Evolutionary conservation across 2,113 vertebrate species (phyloP).

Genomic region (Orycteropus afer): DNA sequence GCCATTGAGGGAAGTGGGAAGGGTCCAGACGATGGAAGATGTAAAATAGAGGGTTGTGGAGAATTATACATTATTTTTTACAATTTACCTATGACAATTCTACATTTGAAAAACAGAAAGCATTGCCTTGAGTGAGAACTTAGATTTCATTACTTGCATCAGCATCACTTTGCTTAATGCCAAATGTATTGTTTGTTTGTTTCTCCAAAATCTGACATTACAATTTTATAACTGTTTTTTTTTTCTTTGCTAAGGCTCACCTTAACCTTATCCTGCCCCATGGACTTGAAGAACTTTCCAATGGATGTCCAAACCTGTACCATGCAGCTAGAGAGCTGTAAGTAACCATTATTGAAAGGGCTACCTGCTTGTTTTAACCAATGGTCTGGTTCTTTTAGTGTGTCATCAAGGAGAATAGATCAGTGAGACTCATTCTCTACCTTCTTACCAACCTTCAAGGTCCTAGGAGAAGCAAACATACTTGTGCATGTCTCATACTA

Average conservation of each 20-base stretch:
- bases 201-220: conserved; percentile 33
- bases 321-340: conserved; percentile 99
- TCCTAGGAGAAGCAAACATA: neutral
- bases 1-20: neutral
- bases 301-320: conserved; percentile 99
- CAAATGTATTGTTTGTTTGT: neutral
- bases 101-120: conserved; percentile 53
- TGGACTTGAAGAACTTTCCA: conserved; percentile 99
- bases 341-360: conserved; percentile 80
- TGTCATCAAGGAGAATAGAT: neutral
- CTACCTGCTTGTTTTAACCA: conserved; percentile 33
- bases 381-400: neutral
- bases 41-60: neutral
- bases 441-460: neutral
- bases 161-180: neutral
- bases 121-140: neutral
- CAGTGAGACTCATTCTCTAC: neutral
- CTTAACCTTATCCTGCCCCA: conserved; percentile 97
- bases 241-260: conserved; percentile 89
- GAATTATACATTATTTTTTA: neutral
- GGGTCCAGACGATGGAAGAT: neutral
- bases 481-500: neutral
- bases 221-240: neutral
- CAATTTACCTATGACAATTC: neutral
- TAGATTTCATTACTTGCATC: conserved; percentile 46